A percentile compares a stretch with the other conserved stretches of the same genome.
Conservation (phyloP, 2,797 vertebrate genomes). For the Melanotaenia maccullochi region DNA sequence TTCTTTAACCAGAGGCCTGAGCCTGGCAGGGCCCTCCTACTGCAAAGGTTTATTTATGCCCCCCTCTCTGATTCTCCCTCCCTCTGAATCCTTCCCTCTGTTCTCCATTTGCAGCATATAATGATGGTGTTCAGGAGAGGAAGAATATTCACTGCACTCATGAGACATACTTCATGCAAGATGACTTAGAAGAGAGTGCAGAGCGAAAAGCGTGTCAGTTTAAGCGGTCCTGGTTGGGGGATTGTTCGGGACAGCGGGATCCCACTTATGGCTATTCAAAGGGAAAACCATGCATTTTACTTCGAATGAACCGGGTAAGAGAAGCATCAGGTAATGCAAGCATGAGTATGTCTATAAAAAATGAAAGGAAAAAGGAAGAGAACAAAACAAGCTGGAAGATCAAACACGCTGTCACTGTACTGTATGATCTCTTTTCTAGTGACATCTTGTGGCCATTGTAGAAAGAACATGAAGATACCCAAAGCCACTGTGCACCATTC, state of each 20-base stretch:
- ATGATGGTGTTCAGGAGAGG: slow-evolving; percentile 90
- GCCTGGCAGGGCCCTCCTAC: slow-evolving; percentile 74
- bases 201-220: slow-evolving; percentile 95
- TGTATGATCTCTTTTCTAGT: slow-evolving; percentile 13
- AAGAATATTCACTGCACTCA: slow-evolving; percentile 88
- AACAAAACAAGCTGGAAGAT: neutral
- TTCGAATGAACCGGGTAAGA: slow-evolving; percentile 97
- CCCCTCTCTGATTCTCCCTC: slow-evolving; percentile 43
- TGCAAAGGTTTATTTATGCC: slow-evolving; percentile 82
- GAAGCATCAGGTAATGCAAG: neutral
- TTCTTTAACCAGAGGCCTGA: slow-evolving; percentile 80
- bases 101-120: slow-evolving; percentile 85
- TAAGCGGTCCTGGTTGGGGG: slow-evolving; percentile 90
- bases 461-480: slow-evolving; percentile 4
- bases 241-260: slow-evolving; percentile 92
- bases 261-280: slow-evolving; percentile 90
- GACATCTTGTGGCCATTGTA: slow-evolving; percentile 67
- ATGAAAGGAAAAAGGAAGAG: neutral
- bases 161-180: slow-evolving; percentile 92
- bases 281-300: slow-evolving; percentile 92
- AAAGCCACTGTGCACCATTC: neutral
- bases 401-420: slow-evolving; percentile 12
- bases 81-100: slow-evolving; percentile 24
- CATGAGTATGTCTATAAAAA: neutral
- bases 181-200: slow-evolving; percentile 84